Base-by-base conservation (phyloP, 2,888 invertebrate genomes). In the Rugalucina vietnamica region DNA sequence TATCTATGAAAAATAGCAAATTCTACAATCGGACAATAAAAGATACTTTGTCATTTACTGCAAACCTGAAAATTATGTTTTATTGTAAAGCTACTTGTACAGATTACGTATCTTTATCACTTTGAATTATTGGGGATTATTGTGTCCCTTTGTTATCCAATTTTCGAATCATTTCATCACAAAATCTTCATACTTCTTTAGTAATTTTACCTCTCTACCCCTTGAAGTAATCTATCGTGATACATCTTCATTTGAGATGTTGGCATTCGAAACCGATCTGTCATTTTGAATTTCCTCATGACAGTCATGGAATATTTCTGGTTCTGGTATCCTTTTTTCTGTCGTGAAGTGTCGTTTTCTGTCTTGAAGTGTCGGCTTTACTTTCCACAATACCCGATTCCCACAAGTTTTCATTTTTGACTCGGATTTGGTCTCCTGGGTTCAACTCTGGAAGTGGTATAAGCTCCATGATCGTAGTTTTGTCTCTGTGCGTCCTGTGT, bases 21-120 rank as follows among this genome's bases (percentile, higher is more conserved):
- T n/a, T n/a, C n/a, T n/a, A n/a, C n/a, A n/a, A n/a, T n/a, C n/a
- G n/a, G n/a, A n/a, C n/a, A n/a, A n/a, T n/a, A n/a, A n/a, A n/a
- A n/a, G n/a, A n/a, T n/a, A n/a, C n/a, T n/a, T n/a, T n/a, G n/a
- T n/a, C n/a, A n/a, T n/a, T n/a, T n/a, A n/a, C n/a, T n/a, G n/a
- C n/a, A n/a, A n/a, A n/a, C n/a, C n/a, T n/a, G n/a, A n/a, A n/a
- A n/a, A n/a, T n/a, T 54, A 54, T 54, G 54, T 24, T 54, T 54
- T 21, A 21, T 54, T 54, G 54, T 54, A 14, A 14, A 54, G 12
- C n/a, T n/a, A 21, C n/a, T 54, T 54, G 54, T 54, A 54, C 18
- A 54, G 54, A 54, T 54, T 54, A 54, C 54, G 54, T 54, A n/a
- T 54, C 60, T 60, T 60, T 60, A 60, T 29, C 60, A 27, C 29